Percentiles rank a stretch among this genome's conserved stretches.
These are phyloP conservation scores for Ophion costatus DNA, from an alignment of 2,888 invertebrate species.

Conservation along the genomic window DNA sequence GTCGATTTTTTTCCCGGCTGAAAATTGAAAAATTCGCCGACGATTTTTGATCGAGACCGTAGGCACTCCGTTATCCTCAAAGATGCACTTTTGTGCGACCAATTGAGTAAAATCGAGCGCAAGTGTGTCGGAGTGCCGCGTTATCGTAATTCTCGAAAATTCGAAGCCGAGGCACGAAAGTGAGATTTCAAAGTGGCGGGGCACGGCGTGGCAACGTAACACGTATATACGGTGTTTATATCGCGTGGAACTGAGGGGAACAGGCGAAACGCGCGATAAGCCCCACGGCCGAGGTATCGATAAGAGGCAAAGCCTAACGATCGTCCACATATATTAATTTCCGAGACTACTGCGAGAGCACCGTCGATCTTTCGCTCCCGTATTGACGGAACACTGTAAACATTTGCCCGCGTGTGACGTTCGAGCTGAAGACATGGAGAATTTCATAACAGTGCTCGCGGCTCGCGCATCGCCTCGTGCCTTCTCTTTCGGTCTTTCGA, in stretches of 20 bases:
- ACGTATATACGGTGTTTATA: slow-evolving; percentile 6
- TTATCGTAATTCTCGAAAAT: slow-evolving; percentile 19
- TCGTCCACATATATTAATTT: slow-evolving; percentile 6
- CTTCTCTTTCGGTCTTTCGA: slow-evolving; percentile 2
- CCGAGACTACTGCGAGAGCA: background rate
- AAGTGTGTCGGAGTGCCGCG: slow-evolving; percentile 6
- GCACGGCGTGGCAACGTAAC: slow-evolving; percentile 26
- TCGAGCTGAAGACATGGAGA: slow-evolving; percentile 12
- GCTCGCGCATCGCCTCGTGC: slow-evolving; percentile 13
- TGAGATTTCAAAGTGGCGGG: background rate
- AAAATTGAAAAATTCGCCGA: no score
- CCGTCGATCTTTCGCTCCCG: slow-evolving; percentile 8
- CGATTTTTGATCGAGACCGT: slow-evolving; percentile 1
- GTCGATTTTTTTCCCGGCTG: no score
- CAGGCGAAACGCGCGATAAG: slow-evolving; percentile 54
- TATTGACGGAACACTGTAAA: slow-evolving; percentile 21
- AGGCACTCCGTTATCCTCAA: background rate
- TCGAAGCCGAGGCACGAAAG: slow-evolving; percentile 5
- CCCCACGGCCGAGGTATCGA: slow-evolving; percentile 33
- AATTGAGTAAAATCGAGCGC: background rate
- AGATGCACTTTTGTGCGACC: slow-evolving; percentile 24
- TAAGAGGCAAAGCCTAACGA: slow-evolving; percentile 42
- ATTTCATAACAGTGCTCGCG: slow-evolving; percentile 34
- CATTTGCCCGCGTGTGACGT: slow-evolving; percentile 1
- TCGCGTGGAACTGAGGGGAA: slow-evolving; percentile 16